phyloP scores from a whole-genome alignment of 2,888 invertebrate genomes.

The Andrena bicolor region DNA sequence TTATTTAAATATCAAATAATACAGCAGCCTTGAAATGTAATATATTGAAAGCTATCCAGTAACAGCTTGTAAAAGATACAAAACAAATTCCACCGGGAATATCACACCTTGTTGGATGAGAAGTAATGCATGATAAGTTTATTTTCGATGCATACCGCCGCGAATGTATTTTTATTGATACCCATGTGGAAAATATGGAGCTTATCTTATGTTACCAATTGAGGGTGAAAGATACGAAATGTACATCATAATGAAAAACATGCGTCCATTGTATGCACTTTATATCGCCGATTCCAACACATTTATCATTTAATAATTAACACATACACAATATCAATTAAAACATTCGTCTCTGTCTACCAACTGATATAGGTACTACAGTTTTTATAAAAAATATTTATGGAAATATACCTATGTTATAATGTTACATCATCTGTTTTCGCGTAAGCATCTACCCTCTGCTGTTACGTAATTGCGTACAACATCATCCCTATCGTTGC shows the following conservation, averaged over 20 bases:
- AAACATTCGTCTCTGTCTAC: too few relatives aligned
- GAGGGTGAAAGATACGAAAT: background rate
- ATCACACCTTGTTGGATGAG: background rate
- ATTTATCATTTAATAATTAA: too few relatives aligned
- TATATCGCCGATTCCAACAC: background rate
- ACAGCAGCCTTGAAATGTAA: too few relatives aligned
- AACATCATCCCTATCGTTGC: too few relatives aligned
- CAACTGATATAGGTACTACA: too few relatives aligned
- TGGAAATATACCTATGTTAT: background rate
- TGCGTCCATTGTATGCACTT: background rate
- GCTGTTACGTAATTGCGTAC: background rate
- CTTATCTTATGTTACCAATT: conserved; percentile 8
- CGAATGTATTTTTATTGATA: conserved; percentile 18
- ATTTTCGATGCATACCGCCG: background rate
- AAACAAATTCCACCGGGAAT: background rate
- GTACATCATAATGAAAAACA: conserved; percentile 1
- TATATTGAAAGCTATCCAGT: too few relatives aligned
- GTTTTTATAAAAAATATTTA: too few relatives aligned
- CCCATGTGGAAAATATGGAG: conserved; percentile 1
- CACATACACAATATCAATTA: too few relatives aligned
- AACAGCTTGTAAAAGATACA: background rate
- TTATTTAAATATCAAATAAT: background rate
- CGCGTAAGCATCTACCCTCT: background rate
- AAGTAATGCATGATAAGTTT: conserved; percentile 6
- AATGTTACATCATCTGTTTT: background rate